These are phyloP conservation scores for Plestiodon gilberti DNA, from an alignment of 2,113 vertebrate species.

Conservation along the genomic window DNA sequence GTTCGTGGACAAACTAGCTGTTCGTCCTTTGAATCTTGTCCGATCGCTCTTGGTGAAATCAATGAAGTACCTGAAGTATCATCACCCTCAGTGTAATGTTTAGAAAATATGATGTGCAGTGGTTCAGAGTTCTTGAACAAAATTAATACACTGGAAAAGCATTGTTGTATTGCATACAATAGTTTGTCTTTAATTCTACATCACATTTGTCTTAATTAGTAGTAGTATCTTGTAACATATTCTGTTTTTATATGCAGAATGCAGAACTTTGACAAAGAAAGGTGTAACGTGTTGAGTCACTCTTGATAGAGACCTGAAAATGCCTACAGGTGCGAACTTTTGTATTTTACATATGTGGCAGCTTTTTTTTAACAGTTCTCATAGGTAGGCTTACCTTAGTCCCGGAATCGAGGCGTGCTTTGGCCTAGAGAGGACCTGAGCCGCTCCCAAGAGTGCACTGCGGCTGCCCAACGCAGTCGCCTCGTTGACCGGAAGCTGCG, in stretches of 20 bases:
- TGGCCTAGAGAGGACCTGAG: too few species aligned
- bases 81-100: not conserved
- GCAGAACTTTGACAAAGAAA: constrained; percentile 50
- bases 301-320: constrained; percentile 70
- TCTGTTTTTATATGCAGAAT: constrained; percentile 58
- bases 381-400: not conserved
- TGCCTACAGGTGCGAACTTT: constrained; percentile 83
- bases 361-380: not conserved
- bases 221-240: not conserved
- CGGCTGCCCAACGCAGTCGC: too few species aligned
- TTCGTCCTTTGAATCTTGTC: not conserved
- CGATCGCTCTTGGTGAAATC: not conserved
- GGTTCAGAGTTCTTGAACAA: not conserved
- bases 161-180: not conserved
- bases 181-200: not conserved
- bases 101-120: not conserved
- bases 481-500: too few species aligned
- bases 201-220: not conserved
- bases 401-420: too few species aligned
- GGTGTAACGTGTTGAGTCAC: constrained; percentile 9
- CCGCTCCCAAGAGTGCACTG: too few species aligned
- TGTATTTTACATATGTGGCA: not conserved
- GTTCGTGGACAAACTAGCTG: not conserved
- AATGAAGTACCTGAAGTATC: not conserved
- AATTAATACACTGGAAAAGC: not conserved